A percentile compares a stretch with the other conserved stretches of the same genome.
These are phyloP conservation scores for Rhinoderma darwinii DNA, from an alignment of 2,113 vertebrate species.

Conservation along the genomic window DNA sequence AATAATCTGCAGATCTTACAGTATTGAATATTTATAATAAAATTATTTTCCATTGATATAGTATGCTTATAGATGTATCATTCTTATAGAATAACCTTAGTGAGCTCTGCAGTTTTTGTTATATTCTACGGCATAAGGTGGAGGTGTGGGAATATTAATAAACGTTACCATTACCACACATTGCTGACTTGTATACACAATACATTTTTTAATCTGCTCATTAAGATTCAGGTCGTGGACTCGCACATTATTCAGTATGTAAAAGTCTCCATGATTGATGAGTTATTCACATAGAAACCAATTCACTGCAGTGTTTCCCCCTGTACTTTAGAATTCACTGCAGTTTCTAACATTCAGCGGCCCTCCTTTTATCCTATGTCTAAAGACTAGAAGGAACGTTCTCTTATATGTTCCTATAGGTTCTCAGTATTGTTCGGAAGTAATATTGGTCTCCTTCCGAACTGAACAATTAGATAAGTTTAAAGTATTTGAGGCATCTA, in stretches of 20 bases:
- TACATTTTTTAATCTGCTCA: constrained; percentile 46
- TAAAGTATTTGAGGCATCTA: neutral
- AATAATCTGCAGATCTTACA: too few relatives aligned
- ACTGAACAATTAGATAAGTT: neutral
- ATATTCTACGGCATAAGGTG: neutral
- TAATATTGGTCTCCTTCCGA: neutral
- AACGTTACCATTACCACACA: neutral
- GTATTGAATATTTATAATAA: too few relatives aligned
- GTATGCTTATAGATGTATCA: neutral
- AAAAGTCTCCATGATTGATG: constrained; percentile 49
- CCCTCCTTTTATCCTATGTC: constrained; percentile 25
- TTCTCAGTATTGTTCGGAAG: constrained; percentile 8
- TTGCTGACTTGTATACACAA: constrained; percentile 10
- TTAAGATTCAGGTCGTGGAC: constrained; percentile 36
- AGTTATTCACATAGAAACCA: constrained; percentile 49
- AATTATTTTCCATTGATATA: too few relatives aligned
- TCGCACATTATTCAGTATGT: constrained; percentile 35
- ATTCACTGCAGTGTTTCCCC: constrained; percentile 23
- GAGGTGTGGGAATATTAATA: neutral
- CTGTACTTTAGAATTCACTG: constrained; percentile 19
- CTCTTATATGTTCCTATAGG: constrained; percentile 24
- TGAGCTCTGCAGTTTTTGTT: neutral
- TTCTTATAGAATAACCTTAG: neutral
- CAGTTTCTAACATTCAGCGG: constrained; percentile 35
- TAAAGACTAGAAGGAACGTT: constrained; percentile 31